Base-by-base conservation (phyloP, 2,888 invertebrate species). In the Dermolepida albohirtum region DNA sequence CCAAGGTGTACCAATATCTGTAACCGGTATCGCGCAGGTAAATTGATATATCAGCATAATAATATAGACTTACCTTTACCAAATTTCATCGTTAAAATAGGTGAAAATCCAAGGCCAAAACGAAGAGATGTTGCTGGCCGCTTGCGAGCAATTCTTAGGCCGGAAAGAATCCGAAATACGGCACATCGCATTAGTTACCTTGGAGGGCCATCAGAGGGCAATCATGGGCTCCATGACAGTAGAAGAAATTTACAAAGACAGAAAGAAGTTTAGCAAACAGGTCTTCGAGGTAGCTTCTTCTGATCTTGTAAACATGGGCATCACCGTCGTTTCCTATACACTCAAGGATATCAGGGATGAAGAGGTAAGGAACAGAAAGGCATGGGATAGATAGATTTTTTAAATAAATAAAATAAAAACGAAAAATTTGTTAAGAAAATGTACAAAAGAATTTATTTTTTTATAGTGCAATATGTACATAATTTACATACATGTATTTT, bases 171-270 rank as follows among this genome's bases (percentile, higher is more conserved):
- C 89, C 8, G 96, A 96, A 84, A 95, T 96, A 75, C 95, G 94
- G 79, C 92, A 94, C 81, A 94, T 96, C 83, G 96, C 96, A 22
- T 86, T 96, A 70, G 95, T 95, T 41, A 97, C 96, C 44, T 84
- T 96, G 22, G 96, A 97, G 84, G 96, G 96, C 63, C 96, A 97
- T 81, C 96, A 97, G 83, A 87, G 96, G 72, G 96, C 96, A 73
- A 96, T 96, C 72, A 97, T 97, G 96, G 96, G 96, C 34, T 95
- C 95, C 72, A 96, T 96, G 96, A 96, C 96, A 0, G 96, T 97
- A 2, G 96, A 96, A 85, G 96, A 97, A 84, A 96, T 97, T 79
- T 97, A 96, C 83, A 96, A 96, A 81, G 96, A 97, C 81, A 89
- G 97, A 66, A 96, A 97, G 84, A 96, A 96, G 83, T 97, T 97